Evolutionary conservation across 1,140 invertebrate species (phyloP), one percentile per base, ranked within the genome.

Genomic region (Hypothenemus hampei): DNA sequence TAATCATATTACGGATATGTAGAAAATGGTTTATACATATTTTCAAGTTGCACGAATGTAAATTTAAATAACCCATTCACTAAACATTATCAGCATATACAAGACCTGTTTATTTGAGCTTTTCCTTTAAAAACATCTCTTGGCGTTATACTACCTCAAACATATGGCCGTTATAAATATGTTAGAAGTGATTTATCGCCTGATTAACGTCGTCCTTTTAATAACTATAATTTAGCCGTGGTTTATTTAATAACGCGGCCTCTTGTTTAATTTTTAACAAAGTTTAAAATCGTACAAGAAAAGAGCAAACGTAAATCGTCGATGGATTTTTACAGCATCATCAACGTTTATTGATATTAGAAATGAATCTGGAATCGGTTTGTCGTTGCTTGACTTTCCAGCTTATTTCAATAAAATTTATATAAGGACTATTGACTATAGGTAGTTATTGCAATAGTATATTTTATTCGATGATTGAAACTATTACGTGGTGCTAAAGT

Each of bases 151-250:
- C 36, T 13, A 55, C 44, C 52, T 55, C 33, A 43, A 55, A 55
- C 52, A 55, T 55, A 55, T 55, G 52, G 52, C 52, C 52, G 52
- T 55, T 55, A 55, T 55, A 55, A 55, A 55, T 55, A 55, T 55
- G 52, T 47, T 55, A 40, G 16, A 47, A 55, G 52, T 55, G 52
- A 55, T 55, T 55, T 55, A 55, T 16, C 18, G 33, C 26, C 52
- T 44, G 43, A 55, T 55, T 55, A 47, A 47, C 40, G 52, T 55
- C 52, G 52, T 55, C 52, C 52, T 55, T 55, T 55, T 46, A 55
- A 55, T 55, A 55, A 55, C 52, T 31, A 55, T 55, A 55, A 55
- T 55, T 55, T 55, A 47, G 7, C 52, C 10, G 33, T 20, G 44
- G 52, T 55, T 55, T 55, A 55, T 55, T 55, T 55, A 55, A 55